phyloP scores from a whole-genome alignment of 1,140 invertebrate species.

The Ceratitis capitata region DNA sequence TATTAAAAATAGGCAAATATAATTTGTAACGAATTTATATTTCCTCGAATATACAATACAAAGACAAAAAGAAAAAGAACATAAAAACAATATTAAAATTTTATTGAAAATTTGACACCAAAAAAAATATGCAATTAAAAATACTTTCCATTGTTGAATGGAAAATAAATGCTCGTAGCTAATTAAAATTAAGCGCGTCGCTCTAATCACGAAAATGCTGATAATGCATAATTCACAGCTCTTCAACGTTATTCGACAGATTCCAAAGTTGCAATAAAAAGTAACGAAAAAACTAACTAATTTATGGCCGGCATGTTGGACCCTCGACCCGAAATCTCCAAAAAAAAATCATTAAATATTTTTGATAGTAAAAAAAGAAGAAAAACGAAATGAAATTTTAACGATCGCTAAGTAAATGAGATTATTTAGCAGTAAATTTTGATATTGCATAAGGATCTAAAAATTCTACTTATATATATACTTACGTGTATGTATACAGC shows the following conservation, averaged over 20 bases:
- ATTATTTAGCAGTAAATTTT: background rate
- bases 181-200: background rate
- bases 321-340: background rate
- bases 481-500: no score
- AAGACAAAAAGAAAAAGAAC: background rate
- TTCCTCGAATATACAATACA: background rate
- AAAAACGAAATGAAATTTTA: background rate
- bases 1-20: no score
- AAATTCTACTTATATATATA: no score
- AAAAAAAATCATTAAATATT: background rate
- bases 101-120: background rate
- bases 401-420: background rate
- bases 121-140: background rate
- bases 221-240: background rate
- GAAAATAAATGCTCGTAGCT: background rate
- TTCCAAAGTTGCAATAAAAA: background rate
- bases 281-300: background rate
- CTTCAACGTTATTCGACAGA: background rate
- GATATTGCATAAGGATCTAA: background rate
- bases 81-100: background rate
- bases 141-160: background rate
- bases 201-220: background rate
- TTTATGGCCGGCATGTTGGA: background rate
- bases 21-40: no score
- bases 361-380: background rate